Evolutionary conservation across 1,140 invertebrate species (phyloP), one percentile per base, ranked within the genome.

Genomic region (Psilanteris sp.): DNA sequence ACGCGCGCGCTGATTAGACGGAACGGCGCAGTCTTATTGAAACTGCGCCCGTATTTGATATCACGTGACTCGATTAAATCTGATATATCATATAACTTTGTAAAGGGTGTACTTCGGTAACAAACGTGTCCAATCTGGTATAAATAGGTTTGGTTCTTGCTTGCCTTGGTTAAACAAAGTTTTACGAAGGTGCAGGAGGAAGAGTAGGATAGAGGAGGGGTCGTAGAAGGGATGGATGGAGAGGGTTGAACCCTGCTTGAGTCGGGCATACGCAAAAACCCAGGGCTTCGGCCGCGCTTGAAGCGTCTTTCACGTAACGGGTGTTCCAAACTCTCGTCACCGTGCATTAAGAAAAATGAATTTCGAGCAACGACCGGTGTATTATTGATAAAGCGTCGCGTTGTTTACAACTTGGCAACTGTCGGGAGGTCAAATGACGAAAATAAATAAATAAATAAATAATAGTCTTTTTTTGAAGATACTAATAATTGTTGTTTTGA

Each of bases 141-240:
- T 85, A 85, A 85, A 85, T 87, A 87, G 85, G 83, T 82, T 83
- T 81, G 68, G 64, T 85, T 87, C 83, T 86, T 85, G 83, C 79
- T 78, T 57, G 77, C 79, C 77, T 85, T 84, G 81, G 83, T 85
- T 84, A 85, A 87, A 85, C 85, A 85, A 87, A 87, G 85, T 87
- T 87, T 81, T 73, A 59, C 70, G 75, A 68, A 70, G 70, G 55
- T 66, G 70, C 48, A 27, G 74, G 76, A 68, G 52, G 37, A 67
- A 34, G 50, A 48, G 55, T 13, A 24, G 61, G 61, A 54, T 11
- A 64, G 71, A 36, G 59, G 36, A n/a, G 7, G 67, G 77, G 61
- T 70, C 22, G 61, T 26, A 48, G 72, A 55, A 76, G 67, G 54
- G 54, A 74, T 77, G 72, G 72, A 73, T 64, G 68, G 79, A 73